Base-by-base conservation (phyloP, 2,888 invertebrate genomes). In the Tenthredo amoena region DNA sequence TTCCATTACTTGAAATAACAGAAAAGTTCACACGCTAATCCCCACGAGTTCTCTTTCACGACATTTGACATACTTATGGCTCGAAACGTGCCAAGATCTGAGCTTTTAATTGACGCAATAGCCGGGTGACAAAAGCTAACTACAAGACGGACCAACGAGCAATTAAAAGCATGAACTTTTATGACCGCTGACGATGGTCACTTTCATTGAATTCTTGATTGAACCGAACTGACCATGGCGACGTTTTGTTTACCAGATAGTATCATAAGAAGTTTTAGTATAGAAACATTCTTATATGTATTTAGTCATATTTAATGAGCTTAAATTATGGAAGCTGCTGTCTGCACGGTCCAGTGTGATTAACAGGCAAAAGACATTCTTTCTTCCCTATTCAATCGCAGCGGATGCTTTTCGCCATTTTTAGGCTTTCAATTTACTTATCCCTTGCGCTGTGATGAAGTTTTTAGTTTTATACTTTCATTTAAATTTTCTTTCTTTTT, bases 371-470 rank as follows among this genome's bases (percentile, higher is more conserved):
- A 62, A 62, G 62, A 81, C 34, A 81, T 81, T 81, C 37, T 81
- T 62, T 81, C 62, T 62, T 62, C 58, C 81, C 81, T 55, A 50
- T 50, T 72, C 50, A 81, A 62, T 81, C 81, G 81, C 81, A 81
- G 34, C 77, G 77, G 77, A 77, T 55, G 77, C 77, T 77, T 77
- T 74, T 40, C 43, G 47, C 50, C 50, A 9, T 77, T 50, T 77
- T 77, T 31, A 77, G 40, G 40, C 62, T 81, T 58, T 43, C 3
- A 81, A 40, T n/a, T 34, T 62, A 62, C 10, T 43, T 43, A 77
- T 47, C n/a, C 77, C 31, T 31, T 77, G 55, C 34, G 77, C 50
- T 77, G 77, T 86, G 85, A 91, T 85, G 55, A 84, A 89, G 90
- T 91, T 50, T 87, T 84, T 84, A 79, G 77, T 85, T 72, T 84